phyloP scores from a whole-genome alignment of 2,888 invertebrate species.

The Choristoneura rosaceana region DNA sequence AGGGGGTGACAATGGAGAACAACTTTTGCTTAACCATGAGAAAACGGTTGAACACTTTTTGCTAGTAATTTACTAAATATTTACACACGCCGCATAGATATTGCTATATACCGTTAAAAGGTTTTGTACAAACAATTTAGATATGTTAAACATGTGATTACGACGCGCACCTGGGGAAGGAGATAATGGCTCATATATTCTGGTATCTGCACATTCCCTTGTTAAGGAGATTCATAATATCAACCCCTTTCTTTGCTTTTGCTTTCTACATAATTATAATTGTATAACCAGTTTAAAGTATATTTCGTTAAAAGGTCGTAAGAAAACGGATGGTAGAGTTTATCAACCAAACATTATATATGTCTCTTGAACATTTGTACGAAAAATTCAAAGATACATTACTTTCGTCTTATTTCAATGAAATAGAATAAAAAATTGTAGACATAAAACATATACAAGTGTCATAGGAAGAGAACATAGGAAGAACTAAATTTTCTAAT shows the following conservation, averaged over 20 bases:
- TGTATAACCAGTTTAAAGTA: background rate
- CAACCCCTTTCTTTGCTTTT: background rate
- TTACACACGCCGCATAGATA: background rate
- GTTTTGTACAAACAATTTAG: constrained; percentile 15
- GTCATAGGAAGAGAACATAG: too few species aligned
- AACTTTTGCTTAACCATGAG: background rate
- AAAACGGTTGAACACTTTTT: background rate
- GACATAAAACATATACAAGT: too few species aligned
- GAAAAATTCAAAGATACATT: too few species aligned
- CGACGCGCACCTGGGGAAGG: constrained; percentile 9
- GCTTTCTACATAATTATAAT: background rate
- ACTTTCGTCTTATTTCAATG: too few species aligned
- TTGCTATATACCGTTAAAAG: constrained; percentile 1
- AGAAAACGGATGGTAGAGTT: background rate
- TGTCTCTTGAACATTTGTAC: background rate
- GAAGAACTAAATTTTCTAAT: too few species aligned
- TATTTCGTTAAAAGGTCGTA: background rate
- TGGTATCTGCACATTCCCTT: constrained; percentile 1
- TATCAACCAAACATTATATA: background rate
- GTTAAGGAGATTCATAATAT: background rate
- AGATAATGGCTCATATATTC: constrained; percentile 12
- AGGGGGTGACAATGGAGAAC: too few species aligned
- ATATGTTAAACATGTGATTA: constrained; percentile 18
- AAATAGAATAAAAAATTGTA: too few species aligned
- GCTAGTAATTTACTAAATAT: constrained; percentile 1